Evolutionary conservation across 2,797 vertebrate genomes (phyloP).

Genomic region (Meriones psammophilus): DNA sequence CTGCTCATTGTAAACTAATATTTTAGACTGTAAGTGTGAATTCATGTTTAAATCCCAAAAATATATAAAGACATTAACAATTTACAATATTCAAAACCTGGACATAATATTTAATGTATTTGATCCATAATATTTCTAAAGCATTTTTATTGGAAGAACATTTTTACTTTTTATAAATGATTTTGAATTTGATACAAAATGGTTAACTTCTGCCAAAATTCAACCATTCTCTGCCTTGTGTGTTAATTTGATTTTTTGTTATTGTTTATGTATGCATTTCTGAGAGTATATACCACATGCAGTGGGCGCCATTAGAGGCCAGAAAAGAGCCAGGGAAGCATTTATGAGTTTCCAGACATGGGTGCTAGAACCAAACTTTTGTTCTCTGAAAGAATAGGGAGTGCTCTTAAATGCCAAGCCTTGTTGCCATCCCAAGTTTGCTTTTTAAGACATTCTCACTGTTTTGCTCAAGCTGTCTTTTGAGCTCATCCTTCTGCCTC

Average conservation of each 20-base stretch:
- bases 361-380: background rate
- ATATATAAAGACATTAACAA: background rate
- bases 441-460: background rate
- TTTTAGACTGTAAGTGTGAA: background rate
- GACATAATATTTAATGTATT: background rate
- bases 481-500: background rate
- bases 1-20: background rate
- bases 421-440: background rate
- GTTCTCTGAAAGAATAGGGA: background rate
- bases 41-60: background rate
- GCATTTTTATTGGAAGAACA: background rate
- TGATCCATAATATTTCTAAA: background rate
- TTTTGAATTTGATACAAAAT: constrained; percentile 53
- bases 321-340: background rate
- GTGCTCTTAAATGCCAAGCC: background rate
- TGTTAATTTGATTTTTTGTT: background rate
- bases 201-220: background rate
- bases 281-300: background rate
- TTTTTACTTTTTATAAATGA: constrained; percentile 38
- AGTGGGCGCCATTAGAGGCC: no score
- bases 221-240: background rate
- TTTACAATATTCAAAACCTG: background rate
- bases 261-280: background rate
- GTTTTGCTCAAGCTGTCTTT: background rate
- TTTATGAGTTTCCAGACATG: background rate